phyloP scores from a whole-genome alignment of 2,888 invertebrate genomes.

The Hypena proboscidalis region DNA sequence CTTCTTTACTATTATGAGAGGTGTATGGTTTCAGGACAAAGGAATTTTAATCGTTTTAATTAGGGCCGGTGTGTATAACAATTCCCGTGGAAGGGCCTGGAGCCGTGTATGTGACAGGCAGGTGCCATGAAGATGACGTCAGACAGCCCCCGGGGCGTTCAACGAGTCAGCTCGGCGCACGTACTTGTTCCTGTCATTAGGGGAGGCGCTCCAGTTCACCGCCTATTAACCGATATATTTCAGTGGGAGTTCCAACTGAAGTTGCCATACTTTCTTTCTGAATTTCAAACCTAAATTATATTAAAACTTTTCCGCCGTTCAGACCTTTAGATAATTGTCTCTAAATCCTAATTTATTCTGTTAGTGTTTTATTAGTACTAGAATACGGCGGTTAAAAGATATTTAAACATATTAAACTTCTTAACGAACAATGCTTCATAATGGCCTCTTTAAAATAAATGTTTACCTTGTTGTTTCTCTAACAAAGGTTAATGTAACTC shows the following conservation, averaged over 20 bases:
- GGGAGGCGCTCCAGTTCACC: conserved; percentile 20
- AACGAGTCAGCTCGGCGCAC: conserved; percentile 31
- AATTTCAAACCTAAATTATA: conserved; percentile 2
- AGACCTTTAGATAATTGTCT: conserved; percentile 9
- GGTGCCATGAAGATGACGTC: conserved; percentile 43
- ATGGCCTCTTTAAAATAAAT: conserved; percentile 18
- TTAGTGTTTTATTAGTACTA: conserved; percentile 13
- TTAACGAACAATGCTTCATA: conserved; percentile 23
- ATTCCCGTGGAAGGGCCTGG: conserved; percentile 20
- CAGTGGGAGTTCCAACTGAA: conserved; percentile 7
- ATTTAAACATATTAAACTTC: conserved; percentile 17
- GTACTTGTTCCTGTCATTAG: conserved; percentile 34
- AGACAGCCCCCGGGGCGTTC: conserved; percentile 31
- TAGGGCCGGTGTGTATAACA: conserved; percentile 34
- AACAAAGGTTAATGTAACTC: conserved; percentile 33
- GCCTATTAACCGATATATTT: conserved; percentile 29
- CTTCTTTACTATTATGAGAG: too few relatives aligned
- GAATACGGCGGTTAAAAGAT: conserved; percentile 4
- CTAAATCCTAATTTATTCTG: conserved; percentile 5
- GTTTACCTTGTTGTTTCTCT: conserved; percentile 33
- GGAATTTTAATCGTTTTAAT: conserved; percentile 44
- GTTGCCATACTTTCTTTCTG: background rate
- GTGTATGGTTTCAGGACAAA: too few relatives aligned
- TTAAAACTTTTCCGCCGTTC: background rate
- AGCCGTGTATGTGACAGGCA: conserved; percentile 46